A percentile compares a stretch with the other conserved stretches of the same genome.
Conservation (phyloP, 2,888 invertebrate genomes). For the Griposia aprilina region DNA sequence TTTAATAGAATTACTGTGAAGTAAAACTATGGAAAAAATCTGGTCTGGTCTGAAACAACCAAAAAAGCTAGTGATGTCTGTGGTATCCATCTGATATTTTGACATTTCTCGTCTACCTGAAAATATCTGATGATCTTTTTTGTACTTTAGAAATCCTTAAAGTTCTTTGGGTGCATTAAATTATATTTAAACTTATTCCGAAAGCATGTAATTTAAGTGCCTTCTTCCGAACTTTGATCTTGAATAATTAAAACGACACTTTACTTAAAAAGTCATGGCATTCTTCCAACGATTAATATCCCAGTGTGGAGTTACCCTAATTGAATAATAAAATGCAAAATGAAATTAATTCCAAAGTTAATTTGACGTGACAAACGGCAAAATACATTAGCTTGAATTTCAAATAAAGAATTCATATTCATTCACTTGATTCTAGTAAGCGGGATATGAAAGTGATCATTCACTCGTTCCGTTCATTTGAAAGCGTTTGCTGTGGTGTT, state of each 20-base stretch:
- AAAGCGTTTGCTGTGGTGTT: constrained; percentile 57
- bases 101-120: not conserved
- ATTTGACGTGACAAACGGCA: constrained; percentile 60
- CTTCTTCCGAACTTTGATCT: constrained; percentile 5
- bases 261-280: constrained; percentile 19
- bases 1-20: not conserved
- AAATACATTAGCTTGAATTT: constrained; percentile 59
- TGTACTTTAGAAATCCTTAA: not conserved
- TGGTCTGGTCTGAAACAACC: rapidly evolving
- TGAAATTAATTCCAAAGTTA: constrained; percentile 52
- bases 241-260: constrained; percentile 28
- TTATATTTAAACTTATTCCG: not conserved
- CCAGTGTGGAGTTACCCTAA: constrained; percentile 30
- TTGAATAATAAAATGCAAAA: constrained; percentile 53
- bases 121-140: not conserved
- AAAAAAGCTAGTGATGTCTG: not conserved
- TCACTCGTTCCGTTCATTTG: constrained; percentile 67
- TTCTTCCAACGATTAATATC: constrained; percentile 4
- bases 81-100: not conserved
- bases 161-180: not conserved
- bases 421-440: constrained; percentile 66
- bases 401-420: constrained; percentile 67
- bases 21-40: not conserved
- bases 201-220: constrained; percentile 11
- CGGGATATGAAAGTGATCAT: constrained; percentile 67